Base-by-base conservation (phyloP, 2,888 invertebrate species). In the Lydus trimaculatus region DNA sequence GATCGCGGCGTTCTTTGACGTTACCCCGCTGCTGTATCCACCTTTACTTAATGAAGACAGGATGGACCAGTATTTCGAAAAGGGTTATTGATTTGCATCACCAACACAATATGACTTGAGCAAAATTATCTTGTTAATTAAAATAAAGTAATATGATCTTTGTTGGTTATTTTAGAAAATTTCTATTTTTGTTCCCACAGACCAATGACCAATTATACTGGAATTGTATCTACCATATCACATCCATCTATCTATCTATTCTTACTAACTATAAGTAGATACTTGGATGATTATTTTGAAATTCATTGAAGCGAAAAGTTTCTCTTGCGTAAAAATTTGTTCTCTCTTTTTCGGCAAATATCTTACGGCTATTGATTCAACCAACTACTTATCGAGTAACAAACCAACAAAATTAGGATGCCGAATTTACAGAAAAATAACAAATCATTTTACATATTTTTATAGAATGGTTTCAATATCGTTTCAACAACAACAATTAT, bases 1-100 rank as follows among this genome's bases (percentile, higher is more conserved):
- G 79, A 77, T 79, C 80, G 80, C 82, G 82, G 82, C 80, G 73
- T 73, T 78, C 81, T 82, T 81, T 81, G 81, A 81, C 74, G 77
- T 72, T 71, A 73, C 76, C 73, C 72, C 71, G 67, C 72, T 74
- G 75, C 71, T 71, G 73, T 25, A 63, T 75, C 73, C 70, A 69
- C 71, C 75, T 17, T 17, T 43, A 74, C 75, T 76, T 77, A 78
- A 77, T 78, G 76, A 76, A 74, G 73, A 66, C 74, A 76, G 73
- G 75, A 76, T 69, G 73, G 75, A 76, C 70, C 64, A 71, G 72
- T 69, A 65, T 69, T 58, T 64, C 8, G 65, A 63, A 61, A 63
- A 61, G 66, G 59, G 31, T 52, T 69, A 63, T 48, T 20, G 20
- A 48, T 48, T 48, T 11, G 48, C 20, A 20, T 2, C 39, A 43